Evolutionary conservation across 2,113 vertebrate species (phyloP).

Genomic region (Boulengeromyrus knoepffleri): DNA sequence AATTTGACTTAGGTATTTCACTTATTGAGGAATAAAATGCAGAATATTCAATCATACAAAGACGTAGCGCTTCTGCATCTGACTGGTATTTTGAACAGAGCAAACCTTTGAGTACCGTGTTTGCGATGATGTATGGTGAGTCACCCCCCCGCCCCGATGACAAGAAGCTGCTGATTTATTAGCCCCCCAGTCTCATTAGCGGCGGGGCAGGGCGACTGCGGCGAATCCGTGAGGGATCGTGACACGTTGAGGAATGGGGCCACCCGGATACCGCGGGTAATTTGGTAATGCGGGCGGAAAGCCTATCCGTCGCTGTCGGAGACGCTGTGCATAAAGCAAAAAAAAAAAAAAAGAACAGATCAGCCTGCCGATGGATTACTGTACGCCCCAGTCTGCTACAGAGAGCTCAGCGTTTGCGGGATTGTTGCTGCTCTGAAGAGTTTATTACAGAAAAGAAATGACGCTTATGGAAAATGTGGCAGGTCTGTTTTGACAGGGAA

Average conservation of each 20-base stretch:
- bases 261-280: neutral
- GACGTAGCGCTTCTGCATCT: neutral
- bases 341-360: neutral
- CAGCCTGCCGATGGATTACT: neutral
- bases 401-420: neutral
- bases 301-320: neutral
- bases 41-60: neutral
- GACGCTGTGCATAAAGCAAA: neutral
- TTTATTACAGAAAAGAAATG: neutral
- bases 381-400: neutral
- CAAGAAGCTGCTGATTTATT: constrained; percentile 8
- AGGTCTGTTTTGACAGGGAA: neutral
- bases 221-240: neutral
- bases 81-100: neutral
- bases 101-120: neutral
- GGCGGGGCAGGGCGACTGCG: neutral
- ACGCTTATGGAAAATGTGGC: neutral
- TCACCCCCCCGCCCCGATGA: neutral
- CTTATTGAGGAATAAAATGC: neutral
- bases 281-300: neutral
- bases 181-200: neutral
- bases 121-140: neutral
- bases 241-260: constrained; percentile 14
- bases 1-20: neutral
- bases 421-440: neutral